A percentile compares a stretch with the other conserved stretches of the same genome.
Evolutionary conservation across 2,797 vertebrate species (phyloP).

Genomic region (Fistularia commersonii): DNA sequence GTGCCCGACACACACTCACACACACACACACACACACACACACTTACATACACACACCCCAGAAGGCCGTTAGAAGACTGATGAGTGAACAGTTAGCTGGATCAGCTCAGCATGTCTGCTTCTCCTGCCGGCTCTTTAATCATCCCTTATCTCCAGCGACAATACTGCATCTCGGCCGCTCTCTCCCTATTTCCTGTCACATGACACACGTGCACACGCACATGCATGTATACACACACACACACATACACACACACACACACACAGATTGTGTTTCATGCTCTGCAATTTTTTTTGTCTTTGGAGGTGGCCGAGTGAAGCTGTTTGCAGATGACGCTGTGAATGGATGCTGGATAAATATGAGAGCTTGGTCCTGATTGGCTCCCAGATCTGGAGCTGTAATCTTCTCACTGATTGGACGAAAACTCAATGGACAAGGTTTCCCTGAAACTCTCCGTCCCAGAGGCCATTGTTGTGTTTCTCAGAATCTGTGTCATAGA

Average conservation of each 20-base stretch:
- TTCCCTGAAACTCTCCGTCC: too few relatives aligned
- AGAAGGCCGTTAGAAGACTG: slow-evolving; percentile 81
- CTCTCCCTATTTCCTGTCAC: slow-evolving; percentile 12
- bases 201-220: neutral
- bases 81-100: slow-evolving; percentile 79
- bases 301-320: slow-evolving; percentile 28
- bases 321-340: slow-evolving; percentile 16
- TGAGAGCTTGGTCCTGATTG: slow-evolving; percentile 30
- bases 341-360: slow-evolving; percentile 63
- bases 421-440: too few relatives aligned
- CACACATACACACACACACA: slow-evolving; percentile 3
- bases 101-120: slow-evolving; percentile 81
- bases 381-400: neutral
- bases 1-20: too few relatives aligned
- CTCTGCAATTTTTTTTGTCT: slow-evolving; percentile 53
- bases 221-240: neutral
- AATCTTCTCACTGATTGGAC: too few relatives aligned
- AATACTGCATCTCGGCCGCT: slow-evolving; percentile 53
- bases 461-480: too few relatives aligned
- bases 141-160: slow-evolving; percentile 82
- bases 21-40: too few relatives aligned
- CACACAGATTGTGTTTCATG: slow-evolving; percentile 40
- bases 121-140: slow-evolving; percentile 82
- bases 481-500: too few relatives aligned
- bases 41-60: slow-evolving; percentile 32